These are phyloP conservation scores for Pseudocheirus occidentalis DNA, from an alignment of 2,797 vertebrate species.

Conservation along the genomic window DNA sequence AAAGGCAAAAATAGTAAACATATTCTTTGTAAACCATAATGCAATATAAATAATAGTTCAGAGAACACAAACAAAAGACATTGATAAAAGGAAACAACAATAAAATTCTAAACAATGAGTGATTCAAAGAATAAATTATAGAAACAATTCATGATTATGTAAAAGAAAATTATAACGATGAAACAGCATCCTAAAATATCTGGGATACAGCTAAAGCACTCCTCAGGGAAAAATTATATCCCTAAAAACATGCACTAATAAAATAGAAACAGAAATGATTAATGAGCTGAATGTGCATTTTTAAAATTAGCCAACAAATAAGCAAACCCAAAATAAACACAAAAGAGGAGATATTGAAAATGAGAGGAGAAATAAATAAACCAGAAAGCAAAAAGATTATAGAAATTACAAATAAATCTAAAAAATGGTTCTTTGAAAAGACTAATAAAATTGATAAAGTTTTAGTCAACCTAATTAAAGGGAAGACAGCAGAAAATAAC, in stretches of 20 bases:
- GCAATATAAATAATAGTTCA: neutral
- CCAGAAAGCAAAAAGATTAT: neutral
- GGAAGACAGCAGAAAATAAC: neutral
- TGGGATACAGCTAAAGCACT: neutral
- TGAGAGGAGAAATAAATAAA: neutral
- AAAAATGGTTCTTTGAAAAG: neutral
- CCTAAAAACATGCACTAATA: neutral
- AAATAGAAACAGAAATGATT: neutral
- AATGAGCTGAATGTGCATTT: neutral
- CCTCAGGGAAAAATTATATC: neutral
- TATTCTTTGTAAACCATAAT: neutral
- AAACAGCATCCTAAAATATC: neutral
- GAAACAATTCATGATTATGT: neutral
- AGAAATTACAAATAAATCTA: neutral
- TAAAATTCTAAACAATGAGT: neutral
- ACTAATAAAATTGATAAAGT: neutral
- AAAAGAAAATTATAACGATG: neutral
- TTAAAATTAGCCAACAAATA: neutral
- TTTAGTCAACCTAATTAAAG: neutral
- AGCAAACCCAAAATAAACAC: neutral
- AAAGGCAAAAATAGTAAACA: neutral
- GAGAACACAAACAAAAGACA: neutral
- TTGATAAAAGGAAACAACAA: neutral
- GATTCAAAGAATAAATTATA: neutral
- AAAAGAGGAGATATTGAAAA: neutral